Conservation (phyloP, 2,113 vertebrate genomes). For the Bos indicus region DNA sequence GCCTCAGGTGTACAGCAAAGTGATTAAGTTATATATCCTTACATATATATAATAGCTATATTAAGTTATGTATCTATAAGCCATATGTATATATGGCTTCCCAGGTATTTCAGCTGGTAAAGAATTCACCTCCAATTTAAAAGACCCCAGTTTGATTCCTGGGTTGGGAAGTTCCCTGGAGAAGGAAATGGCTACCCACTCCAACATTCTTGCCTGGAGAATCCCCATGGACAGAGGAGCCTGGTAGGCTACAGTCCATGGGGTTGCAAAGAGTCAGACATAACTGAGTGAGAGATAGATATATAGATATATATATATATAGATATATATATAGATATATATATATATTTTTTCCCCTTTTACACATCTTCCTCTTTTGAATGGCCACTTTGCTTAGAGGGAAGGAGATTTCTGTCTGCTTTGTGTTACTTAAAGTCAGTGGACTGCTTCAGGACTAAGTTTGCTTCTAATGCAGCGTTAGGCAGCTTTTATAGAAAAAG, state of each 20-base stretch:
- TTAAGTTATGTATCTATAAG: background rate
- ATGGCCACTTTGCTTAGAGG: background rate
- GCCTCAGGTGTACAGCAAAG: background rate
- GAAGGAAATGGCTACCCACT: background rate
- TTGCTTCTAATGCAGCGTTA: constrained; percentile 17
- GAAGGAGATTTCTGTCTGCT: background rate
- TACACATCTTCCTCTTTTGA: background rate
- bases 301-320: too few species aligned
- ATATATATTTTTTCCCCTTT: too few species aligned
- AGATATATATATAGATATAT: too few species aligned
- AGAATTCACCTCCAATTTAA: background rate
- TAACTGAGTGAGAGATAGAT: background rate
- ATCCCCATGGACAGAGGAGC: background rate
- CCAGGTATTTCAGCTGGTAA: background rate
- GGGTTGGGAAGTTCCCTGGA: background rate
- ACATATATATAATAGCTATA: background rate
- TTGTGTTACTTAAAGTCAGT: background rate
- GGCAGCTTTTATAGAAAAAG: constrained; percentile 37
- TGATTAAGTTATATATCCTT: background rate
- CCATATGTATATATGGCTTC: background rate
- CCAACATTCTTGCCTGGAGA: background rate
- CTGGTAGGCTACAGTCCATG: background rate
- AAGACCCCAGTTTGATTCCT: background rate
- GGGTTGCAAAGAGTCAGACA: background rate
- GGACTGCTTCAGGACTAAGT: background rate